Conservation (phyloP, 1,140 invertebrate species). For the Pseudomyrmex concolor region DNA sequence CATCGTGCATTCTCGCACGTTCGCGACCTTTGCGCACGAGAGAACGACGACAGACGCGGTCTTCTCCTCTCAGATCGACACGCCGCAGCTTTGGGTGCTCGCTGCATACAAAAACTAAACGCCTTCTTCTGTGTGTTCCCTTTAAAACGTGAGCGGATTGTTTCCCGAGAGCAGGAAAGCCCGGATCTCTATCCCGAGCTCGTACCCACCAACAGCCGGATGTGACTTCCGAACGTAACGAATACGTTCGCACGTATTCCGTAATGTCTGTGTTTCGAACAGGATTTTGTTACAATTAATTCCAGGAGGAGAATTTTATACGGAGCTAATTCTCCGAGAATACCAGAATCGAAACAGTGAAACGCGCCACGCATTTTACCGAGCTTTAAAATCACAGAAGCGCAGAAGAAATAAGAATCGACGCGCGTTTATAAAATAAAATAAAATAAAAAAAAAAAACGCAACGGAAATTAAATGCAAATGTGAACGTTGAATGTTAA, state of each 20-base stretch:
- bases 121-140: background rate
- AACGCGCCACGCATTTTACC: background rate
- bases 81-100: background rate
- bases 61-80: conserved; percentile 5
- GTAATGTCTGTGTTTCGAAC: conserved; percentile 30
- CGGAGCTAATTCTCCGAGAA: background rate
- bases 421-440: too few species aligned
- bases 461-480: background rate
- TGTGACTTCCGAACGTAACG: conserved; percentile 48
- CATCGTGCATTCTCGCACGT: conserved; percentile 48
- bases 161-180: background rate
- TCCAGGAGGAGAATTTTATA: background rate
- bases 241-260: conserved; percentile 19
- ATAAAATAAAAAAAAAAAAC: too few species aligned
- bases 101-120: conserved; percentile 36
- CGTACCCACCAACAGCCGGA: conserved; percentile 31
- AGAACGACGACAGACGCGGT: background rate
- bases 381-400: background rate
- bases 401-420: too few species aligned
- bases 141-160: conserved; percentile 15
- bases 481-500: background rate
- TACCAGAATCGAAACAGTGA: background rate
- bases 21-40: conserved; percentile 34
- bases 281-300: background rate
- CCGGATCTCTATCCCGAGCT: conserved; percentile 6